Percentiles rank a stretch among this genome's conserved stretches.
phyloP scores from a whole-genome alignment of 2,113 vertebrate genomes.

The Cynocephalus volans region DNA sequence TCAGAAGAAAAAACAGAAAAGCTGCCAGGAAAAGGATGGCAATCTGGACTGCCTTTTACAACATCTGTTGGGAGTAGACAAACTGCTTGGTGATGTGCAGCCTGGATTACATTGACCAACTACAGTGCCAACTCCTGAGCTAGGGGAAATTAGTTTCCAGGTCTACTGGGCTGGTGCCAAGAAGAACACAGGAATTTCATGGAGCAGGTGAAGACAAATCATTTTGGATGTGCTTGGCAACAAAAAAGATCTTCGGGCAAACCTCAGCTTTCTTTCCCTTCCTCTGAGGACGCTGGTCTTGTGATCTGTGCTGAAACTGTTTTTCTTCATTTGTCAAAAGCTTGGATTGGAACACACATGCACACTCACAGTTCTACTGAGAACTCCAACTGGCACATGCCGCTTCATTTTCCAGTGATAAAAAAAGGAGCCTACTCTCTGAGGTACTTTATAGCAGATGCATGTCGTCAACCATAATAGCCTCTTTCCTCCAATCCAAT shows the following conservation, averaged over 20 bases:
- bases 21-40: neutral
- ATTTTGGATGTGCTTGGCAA: conserved; percentile 27
- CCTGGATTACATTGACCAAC: neutral
- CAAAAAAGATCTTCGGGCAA: neutral
- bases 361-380: neutral
- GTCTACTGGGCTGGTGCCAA: neutral
- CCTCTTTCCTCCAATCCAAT: conserved; percentile 46
- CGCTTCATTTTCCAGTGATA: neutral
- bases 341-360: neutral
- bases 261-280: neutral
- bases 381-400: neutral
- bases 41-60: conserved; percentile 58
- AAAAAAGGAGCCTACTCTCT: neutral
- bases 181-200: neutral
- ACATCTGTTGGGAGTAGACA: conserved; percentile 62
- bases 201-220: neutral
- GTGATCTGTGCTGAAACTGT: neutral
- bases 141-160: neutral
- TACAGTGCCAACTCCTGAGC: neutral
- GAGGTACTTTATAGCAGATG: conserved; percentile 42
- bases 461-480: conserved; percentile 1
- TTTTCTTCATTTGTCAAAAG: conserved; percentile 62
- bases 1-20: conserved; percentile 51
- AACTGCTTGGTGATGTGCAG: neutral
- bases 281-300: neutral